A percentile compares a stretch with the other conserved stretches of the same genome.
These are phyloP conservation scores for Dromiciops gliroides DNA, from an alignment of 2,113 vertebrate species.

Conservation along the genomic window DNA sequence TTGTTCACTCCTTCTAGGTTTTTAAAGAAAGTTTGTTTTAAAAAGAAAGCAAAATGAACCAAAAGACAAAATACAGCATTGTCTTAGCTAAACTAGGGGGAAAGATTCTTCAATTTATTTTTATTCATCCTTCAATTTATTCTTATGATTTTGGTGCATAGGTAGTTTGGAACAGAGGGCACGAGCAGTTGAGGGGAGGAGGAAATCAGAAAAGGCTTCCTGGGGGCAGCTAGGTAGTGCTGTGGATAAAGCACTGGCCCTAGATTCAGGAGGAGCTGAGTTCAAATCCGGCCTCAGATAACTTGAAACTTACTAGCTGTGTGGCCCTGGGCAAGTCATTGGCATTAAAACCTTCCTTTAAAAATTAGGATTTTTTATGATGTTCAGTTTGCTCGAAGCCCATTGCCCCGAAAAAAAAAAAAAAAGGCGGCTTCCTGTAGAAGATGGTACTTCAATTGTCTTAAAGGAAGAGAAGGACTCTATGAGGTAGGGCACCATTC, in stretches of 20 bases:
- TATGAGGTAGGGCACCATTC: not conserved
- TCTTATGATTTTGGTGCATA: not conserved
- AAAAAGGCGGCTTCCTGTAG: no score
- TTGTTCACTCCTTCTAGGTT: no score
- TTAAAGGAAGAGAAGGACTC: no score
- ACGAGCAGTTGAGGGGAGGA: not conserved
- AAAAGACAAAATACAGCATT: constrained; percentile 10
- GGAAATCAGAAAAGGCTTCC: not conserved
- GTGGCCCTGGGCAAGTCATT: no score
- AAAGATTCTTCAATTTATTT: not conserved
- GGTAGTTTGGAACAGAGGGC: no score
- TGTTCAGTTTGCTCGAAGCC: not conserved
- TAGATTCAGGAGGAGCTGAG: no score
- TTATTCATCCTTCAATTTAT: not conserved
- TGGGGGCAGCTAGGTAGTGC: no score
- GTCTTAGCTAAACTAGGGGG: constrained; percentile 24
- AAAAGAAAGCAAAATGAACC: no score
- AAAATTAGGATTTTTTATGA: not conserved
- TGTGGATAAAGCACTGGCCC: no score
- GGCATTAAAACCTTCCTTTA: not conserved
- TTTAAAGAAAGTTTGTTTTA: not conserved
- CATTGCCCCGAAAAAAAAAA: no score
- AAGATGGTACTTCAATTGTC: not conserved
- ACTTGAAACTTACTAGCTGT: no score
- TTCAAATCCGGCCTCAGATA: no score